Conservation (phyloP, 2,113 vertebrate species). For the Castor canadensis region DNA sequence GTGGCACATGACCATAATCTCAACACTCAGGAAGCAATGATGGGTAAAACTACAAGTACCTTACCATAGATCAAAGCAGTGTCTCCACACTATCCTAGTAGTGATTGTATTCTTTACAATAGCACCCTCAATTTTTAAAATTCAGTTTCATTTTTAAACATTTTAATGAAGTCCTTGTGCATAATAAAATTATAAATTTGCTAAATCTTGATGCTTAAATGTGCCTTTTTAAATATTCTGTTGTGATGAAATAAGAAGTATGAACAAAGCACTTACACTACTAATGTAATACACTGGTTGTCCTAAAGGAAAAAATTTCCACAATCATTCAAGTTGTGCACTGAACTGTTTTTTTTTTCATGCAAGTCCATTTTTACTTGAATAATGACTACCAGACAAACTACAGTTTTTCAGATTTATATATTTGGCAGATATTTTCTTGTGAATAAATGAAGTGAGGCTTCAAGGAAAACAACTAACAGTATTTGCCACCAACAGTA, state of each 20-base stretch:
- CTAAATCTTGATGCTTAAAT: not conserved
- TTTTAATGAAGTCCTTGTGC: not conserved
- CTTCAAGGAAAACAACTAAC: not conserved
- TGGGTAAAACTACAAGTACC: not conserved
- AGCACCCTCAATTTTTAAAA: not conserved
- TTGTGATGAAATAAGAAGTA: slow-evolving; percentile 22
- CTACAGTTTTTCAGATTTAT: not conserved
- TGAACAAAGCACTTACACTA: not conserved
- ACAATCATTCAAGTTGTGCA: slow-evolving; percentile 24
- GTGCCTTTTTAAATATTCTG: not conserved
- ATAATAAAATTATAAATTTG: not conserved
- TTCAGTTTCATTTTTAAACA: slow-evolving; percentile 34
- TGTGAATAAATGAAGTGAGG: slow-evolving; percentile 24
- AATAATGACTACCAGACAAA: not conserved
- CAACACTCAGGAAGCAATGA: too few species aligned
- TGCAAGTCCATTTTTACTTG: slow-evolving; percentile 30
- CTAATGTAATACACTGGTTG: not conserved
- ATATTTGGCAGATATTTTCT: slow-evolving; percentile 11
- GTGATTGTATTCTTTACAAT: not conserved
- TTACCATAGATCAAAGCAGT: not conserved
- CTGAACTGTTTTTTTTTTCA: not conserved
- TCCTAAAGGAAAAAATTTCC: slow-evolving; percentile 19
- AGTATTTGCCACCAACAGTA: slow-evolving; percentile 1
- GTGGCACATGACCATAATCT: too few species aligned
- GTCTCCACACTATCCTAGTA: not conserved